phyloP scores from a whole-genome alignment of 1,140 invertebrate genomes.

The Drosophila bocqueti region DNA sequence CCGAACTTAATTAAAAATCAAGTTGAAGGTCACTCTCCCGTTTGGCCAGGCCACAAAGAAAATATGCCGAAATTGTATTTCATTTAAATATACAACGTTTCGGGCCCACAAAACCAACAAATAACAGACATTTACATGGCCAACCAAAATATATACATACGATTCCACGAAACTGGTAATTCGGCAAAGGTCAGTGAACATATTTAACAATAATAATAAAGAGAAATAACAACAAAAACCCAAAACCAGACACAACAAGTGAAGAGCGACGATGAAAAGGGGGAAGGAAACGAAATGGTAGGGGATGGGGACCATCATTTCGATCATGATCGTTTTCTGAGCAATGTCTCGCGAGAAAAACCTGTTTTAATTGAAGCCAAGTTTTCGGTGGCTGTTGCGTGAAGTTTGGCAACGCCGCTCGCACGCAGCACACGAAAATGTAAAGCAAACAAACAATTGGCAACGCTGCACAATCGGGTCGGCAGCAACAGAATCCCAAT shows the following conservation, averaged over 20 bases:
- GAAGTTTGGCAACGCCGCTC: constrained; percentile 76
- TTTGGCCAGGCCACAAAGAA: constrained; percentile 27
- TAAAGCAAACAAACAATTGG: constrained; percentile 55
- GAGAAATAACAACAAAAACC: constrained; percentile 39
- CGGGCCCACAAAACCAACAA: constrained; percentile 8
- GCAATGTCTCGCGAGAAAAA: constrained; percentile 50
- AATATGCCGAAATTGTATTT: constrained; percentile 35
- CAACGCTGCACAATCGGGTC: constrained; percentile 31
- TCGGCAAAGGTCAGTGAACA: constrained; percentile 81
- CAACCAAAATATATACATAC: constrained; percentile 21
- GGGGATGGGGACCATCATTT: constrained; percentile 39
- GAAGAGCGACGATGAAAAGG: constrained; percentile 5
- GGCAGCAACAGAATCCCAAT: constrained; percentile 43
- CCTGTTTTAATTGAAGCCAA: constrained; percentile 75
- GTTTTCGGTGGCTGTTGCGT: constrained; percentile 52
- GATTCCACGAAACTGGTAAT: constrained; percentile 62
- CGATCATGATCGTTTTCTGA: constrained; percentile 62
- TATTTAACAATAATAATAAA: constrained; percentile 65
- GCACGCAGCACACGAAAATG: constrained; percentile 45
- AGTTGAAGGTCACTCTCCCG: constrained; percentile 73
- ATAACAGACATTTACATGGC: constrained; percentile 23
- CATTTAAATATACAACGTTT: constrained; percentile 44
- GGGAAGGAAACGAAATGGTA: constrained; percentile 1
- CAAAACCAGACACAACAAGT: constrained; percentile 54
- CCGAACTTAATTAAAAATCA: constrained; percentile 82